Evolutionary conservation across 2,113 vertebrate species (phyloP), one percentile per base, ranked within the genome.

Genomic region (Tapirus terrestris): DNA sequence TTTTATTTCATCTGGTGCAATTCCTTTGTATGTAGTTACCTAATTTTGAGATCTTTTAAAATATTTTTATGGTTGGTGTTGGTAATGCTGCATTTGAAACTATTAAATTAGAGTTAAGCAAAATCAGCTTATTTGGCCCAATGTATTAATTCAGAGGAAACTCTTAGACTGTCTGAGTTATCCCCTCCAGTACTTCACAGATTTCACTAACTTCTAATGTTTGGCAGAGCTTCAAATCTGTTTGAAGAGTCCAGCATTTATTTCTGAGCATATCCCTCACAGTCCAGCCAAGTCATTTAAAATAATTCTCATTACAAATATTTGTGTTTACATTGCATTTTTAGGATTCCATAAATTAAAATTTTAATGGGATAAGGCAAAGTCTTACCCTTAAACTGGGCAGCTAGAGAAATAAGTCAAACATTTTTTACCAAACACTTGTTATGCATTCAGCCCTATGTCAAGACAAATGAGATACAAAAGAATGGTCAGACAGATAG

Each of bases 1-100:
- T 92, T 97, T 84, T 63, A 92, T 83, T 80, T 96, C 58, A 94
- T n/a, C 17, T 6, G 8, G 6, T 68, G 11, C 3, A 86, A 86
- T 87, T 72, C 23, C n/a, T 82, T 80, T 91, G 43, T 79, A 13
- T 39, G 20, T 33, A 36, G 21, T 72, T 93, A 73, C 10, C 39
- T 48, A 77, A 88, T 75, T 76, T 60, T 88, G 70, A 91, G 12
- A 61, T 56, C 13, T 72, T 86, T 29, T 53, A 51, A 90, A 58
- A 9, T n/a, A 36, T 56, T 67, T 87, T 92, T 63, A 83, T 65
- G 16, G 20, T 33, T 75, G 12, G 0, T 84, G 3, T 90, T 94
- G 39, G 31, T 94, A 70, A 92, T 77, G 36, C 5, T 77, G 0
- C 8, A 43, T 89, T 81, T 51, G 17, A 89, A 92, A 94, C 60